A percentile compares a stretch with the other conserved stretches of the same genome.
These are phyloP conservation scores for Anthoscopus minutus DNA, from an alignment of 2,113 vertebrate species.

Conservation along the genomic window DNA sequence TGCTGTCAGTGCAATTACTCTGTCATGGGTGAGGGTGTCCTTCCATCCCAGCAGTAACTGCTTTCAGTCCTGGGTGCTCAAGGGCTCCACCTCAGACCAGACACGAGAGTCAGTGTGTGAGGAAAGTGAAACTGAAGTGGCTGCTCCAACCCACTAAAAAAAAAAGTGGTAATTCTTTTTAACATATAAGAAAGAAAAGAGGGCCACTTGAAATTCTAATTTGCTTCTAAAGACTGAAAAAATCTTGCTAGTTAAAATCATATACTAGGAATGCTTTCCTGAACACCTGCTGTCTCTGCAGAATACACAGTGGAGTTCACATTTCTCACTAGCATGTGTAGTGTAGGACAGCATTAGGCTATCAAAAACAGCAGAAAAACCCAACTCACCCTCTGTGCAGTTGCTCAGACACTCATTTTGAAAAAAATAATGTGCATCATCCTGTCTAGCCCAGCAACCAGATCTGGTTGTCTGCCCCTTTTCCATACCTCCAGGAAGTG, in stretches of 20 bases:
- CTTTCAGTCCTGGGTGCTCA: fast-evolving
- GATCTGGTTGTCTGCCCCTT: no score
- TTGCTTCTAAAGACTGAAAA: neutral
- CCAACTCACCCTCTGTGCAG: fast-evolving
- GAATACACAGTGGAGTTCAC: fast-evolving
- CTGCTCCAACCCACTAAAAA: neutral
- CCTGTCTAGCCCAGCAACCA: fast-evolving
- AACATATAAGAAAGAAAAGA: fast-evolving
- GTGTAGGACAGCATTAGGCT: no score
- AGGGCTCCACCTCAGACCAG: neutral
- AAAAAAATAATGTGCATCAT: fast-evolving
- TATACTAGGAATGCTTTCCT: neutral
- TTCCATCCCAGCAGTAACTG: fast-evolving
- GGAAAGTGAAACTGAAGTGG: fast-evolving
- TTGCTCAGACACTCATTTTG: fast-evolving
- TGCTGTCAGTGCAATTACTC: neutral
- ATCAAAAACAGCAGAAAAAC: fast-evolving
- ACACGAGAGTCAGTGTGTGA: neutral
- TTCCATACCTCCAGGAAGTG: no score
- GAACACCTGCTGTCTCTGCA: neutral
- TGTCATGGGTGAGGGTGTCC: fast-evolving
- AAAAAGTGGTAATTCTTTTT: neutral
- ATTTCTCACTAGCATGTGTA: neutral
- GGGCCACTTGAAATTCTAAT: neutral
- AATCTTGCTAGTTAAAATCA: neutral